Base-by-base conservation (phyloP, 2,888 invertebrate species). In the Caenorhabditis sp. region DNA sequence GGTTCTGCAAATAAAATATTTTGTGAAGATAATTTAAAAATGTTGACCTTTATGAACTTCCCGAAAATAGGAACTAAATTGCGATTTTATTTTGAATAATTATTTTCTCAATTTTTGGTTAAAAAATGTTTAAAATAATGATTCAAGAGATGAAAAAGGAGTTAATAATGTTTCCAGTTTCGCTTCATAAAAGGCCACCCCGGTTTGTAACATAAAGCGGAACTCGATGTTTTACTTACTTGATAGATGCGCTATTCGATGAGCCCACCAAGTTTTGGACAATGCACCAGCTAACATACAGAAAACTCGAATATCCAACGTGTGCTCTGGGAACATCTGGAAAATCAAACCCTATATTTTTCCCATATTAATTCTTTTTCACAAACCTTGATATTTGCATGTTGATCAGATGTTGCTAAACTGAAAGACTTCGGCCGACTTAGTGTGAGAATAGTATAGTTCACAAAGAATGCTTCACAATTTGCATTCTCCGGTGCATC, bases 381-480 rank as follows among this genome's bases (percentile, higher is more conserved):
- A 43, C 43, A 12, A 17, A 43, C 43, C 43, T 82, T 78, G 58
- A 82, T 70, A 31, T 71, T 66, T 3, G 78, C 72, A 31, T 77
- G 67, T 17, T 72, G 64, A 38, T 80, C 80, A 4, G 77, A 71
- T 4, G 78, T 74, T 14, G 80, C 80, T 23, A 80, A 36, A 1
- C 81, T 76, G 56, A 84, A 83, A 8, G 82, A 78, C 36, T 76
- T 74, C 7, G 80, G 80, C 7, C 67, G 53, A 50, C 62, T 67
- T 12, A 80, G 70, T 7, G 82, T 78, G 4, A 83, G 59, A 49
- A 86, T 78, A 10, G 86, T 86, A 63, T 83, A 83, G 64, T 86
- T 86, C 59, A 86, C 73, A 50, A 83, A 73, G 71, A 81, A 86
- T 5, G 81, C 82, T 63, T 86, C 86, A 58, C 86, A 86, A n/a